Base-by-base conservation (phyloP, 2,888 invertebrate genomes). In the Margaritifera margaritifera region DNA sequence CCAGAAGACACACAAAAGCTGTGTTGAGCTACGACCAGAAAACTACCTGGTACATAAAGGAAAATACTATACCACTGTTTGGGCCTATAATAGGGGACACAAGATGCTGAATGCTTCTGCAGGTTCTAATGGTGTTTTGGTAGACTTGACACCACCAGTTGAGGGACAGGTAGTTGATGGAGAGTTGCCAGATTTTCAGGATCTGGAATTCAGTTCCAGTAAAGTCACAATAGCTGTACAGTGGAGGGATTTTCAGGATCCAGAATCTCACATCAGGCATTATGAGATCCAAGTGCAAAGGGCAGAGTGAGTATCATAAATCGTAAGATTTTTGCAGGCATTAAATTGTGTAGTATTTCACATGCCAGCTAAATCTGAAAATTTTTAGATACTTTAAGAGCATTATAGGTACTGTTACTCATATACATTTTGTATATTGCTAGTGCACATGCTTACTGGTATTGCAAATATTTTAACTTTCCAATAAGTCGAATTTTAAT, bases 231-330 rank as follows among this genome's bases (percentile, higher is more conserved):
- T 84, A 6, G 69, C 74, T 19, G 64, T 75, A n/a, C 80, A 82
- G 57, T 84, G 84, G 84, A 72, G 66, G 42, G 72, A 75, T 52
- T 84, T 77, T 71, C 62, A 61, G 24, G 85, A 85, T 56, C 78
- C 79, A n/a, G 84, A 85, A 64, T 84, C 84, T 18, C 74, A 68
- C 31, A 81, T 85, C 42, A 64, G 68, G 50, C 64, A 77, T 8
- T 84, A 79, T 63, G 62, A 72, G 61, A 75, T 80, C 15, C 67
- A 77, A 62, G 75, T 82, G n/a, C 51, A 68, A 11, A 69, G 76
- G 19, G 72, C 77, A 18, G 60, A 53, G 74, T 75, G 66, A 62
- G 71, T 73, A 22, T 42, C 11, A 11, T 42, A 42, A 42, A 42
- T 11, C 42, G 15, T 2, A 42, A 42, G 8, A 42, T 42, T 11